Evolutionary conservation across 1,140 invertebrate genomes (phyloP), one percentile per base, ranked within the genome.

Genomic region (Lepidurus packardi): DNA sequence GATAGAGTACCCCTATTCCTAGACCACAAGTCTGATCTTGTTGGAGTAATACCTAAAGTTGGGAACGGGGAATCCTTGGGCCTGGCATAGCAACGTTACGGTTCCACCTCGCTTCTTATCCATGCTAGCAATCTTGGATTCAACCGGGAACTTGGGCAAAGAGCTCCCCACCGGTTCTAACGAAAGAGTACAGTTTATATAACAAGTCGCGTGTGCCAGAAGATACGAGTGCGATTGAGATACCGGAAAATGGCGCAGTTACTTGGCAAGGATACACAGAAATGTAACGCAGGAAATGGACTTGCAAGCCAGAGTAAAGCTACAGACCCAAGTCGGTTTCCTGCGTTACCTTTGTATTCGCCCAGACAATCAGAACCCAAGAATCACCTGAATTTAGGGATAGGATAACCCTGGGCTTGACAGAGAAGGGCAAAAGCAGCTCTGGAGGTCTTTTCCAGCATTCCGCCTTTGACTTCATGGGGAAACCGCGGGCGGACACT

Each of bases 391-490:
- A 84, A 85, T 73, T 77, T 53, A 65, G 85, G 84, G 10, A 82
- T 79, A 34, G 84, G 84, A 79, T 82, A 83, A 25, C 83, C 84
- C 79, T 85, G 84, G 21, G 85, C 86, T 53, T 85, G 86, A 81
- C 87, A 88, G 11, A 86, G 83, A 6, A 89, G 80, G 80, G 86
- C 80, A 78, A 81, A 81, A 16, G 75, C 25, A 16, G 78, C n/a
- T 77, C 25, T 13, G 13, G 77, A 73, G n/a, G 74, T 76, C 43
- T 76, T 77, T 25, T 78, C 80, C 45, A 75, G 73, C 10, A 21
- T 65, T 53, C 74, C 78, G 24, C 73, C 24, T n/a, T 79, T 53
- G 25, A 73, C 25, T 47, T 78, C 76, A 16, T 73, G 43, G 73
- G 82, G 80, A 77, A 83, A 83, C 76, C 81, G 78, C n/a, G 84